Evolutionary conservation across 2,113 vertebrate species (phyloP).

Genomic region (Embiotoca jacksoni): DNA sequence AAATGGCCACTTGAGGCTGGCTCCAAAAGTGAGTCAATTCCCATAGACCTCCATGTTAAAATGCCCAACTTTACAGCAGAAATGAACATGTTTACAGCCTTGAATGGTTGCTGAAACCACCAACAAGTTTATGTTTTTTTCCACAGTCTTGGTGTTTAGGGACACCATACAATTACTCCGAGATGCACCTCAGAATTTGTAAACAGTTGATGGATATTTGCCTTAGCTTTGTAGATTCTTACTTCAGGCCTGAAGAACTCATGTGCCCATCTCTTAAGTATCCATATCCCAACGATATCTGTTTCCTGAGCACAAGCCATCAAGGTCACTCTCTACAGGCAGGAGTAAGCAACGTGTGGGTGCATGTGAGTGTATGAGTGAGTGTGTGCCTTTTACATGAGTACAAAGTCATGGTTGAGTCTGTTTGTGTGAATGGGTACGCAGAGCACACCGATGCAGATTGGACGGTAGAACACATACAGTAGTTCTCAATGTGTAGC

Average conservation of each 20-base stretch:
- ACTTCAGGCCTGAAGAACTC: not conserved
- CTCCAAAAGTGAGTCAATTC: no score
- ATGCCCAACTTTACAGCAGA: no score
- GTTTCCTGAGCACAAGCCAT: slow-evolving; percentile 12
- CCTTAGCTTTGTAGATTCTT: not conserved
- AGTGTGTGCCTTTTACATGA: not conserved
- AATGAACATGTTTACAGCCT: no score
- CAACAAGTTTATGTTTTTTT: no score
- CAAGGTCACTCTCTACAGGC: slow-evolving; percentile 2
- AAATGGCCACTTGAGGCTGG: no score
- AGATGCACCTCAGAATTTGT: not conserved
- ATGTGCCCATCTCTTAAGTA: not conserved
- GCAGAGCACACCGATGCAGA: not conserved
- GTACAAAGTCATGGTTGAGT: slow-evolving; percentile 4
- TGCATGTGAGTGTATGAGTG: slow-evolving; percentile 4
- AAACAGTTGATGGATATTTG: slow-evolving; percentile 4
- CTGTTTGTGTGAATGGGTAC: slow-evolving; percentile 5
- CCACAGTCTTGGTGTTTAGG: not conserved
- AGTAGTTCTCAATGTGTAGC: slow-evolving; percentile 9
- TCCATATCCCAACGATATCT: not conserved
- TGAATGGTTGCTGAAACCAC: no score
- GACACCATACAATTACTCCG: not conserved
- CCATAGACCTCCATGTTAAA: no score
- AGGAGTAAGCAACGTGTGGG: slow-evolving; percentile 3
- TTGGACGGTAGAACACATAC: not conserved